A percentile compares a stretch with the other conserved stretches of the same genome.
Conservation (phyloP, 2,888 invertebrate genomes). For the Gasteruption jaculator region DNA sequence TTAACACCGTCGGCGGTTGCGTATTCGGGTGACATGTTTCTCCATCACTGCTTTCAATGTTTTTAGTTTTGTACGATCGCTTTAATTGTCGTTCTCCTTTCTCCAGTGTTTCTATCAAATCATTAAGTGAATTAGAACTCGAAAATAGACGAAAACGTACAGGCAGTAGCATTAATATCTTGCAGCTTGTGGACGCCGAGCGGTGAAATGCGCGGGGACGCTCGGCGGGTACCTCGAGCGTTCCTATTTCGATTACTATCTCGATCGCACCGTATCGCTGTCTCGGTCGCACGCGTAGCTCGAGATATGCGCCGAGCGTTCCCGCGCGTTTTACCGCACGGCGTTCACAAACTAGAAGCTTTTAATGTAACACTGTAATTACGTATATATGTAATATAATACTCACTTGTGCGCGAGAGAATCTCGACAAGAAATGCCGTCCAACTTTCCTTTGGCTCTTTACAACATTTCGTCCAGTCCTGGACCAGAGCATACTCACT, state of each 20-base stretch:
- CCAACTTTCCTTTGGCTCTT: conserved; percentile 10
- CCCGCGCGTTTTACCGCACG: too few species aligned
- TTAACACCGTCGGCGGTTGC: conserved; percentile 4
- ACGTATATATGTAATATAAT: conserved; percentile 8
- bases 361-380: too few species aligned
- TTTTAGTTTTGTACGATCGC: conserved; percentile 6
- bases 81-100: conserved; percentile 8
- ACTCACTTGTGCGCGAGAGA: conserved; percentile 13
- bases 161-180: not conserved
- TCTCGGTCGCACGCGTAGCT: too few species aligned
- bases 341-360: too few species aligned
- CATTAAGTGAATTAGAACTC: conserved; percentile 1
- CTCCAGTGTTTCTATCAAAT: conserved; percentile 7
- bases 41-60: conserved; percentile 9
- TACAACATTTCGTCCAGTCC: conserved; percentile 4
- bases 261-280: conserved; percentile 1
- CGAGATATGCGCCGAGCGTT: too few species aligned
- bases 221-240: too few species aligned
- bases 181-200: too few species aligned
- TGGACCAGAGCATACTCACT: conserved; percentile 12
- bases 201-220: too few species aligned
- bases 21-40: conserved; percentile 1
- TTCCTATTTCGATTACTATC: conserved; percentile 1
- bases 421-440: conserved; percentile 3
- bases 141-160: not conserved